These are phyloP conservation scores for Siderastrea radians DNA, from an alignment of 92 coral and sea anemone species.

Conservation along the genomic window DNA sequence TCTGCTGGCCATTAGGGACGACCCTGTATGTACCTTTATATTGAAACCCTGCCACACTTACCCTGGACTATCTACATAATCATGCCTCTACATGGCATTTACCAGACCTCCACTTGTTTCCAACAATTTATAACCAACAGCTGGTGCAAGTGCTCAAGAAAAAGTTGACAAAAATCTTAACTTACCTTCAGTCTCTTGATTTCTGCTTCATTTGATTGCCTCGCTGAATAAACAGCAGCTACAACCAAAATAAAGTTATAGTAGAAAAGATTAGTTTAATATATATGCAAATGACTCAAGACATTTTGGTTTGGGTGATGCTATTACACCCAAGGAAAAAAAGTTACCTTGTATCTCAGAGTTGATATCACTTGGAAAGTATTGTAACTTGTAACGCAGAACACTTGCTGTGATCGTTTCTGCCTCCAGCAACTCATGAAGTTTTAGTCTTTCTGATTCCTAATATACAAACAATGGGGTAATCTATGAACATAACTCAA, in stretches of 20 bases:
- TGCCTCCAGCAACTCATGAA: slow-evolving; percentile 91
- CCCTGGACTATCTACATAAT: no score
- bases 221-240: slow-evolving; percentile 96
- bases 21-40: no score
- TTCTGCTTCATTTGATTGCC: slow-evolving; percentile 97
- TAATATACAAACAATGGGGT: neutral
- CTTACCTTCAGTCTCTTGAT: slow-evolving; percentile 88
- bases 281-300: no score
- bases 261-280: neutral
- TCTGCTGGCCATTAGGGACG: no score
- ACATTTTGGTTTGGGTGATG: neutral
- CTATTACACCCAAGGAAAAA: neutral
- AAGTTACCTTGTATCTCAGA: slow-evolving; percentile 86
- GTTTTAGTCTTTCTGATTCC: slow-evolving; percentile 88
- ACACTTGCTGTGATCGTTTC: slow-evolving; percentile 99
- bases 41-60: no score
- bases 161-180: neutral
- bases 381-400: slow-evolving; percentile 91
- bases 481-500: neutral
- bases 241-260: neutral
- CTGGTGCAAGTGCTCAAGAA: neutral
- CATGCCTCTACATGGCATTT: no score
- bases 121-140: no score
- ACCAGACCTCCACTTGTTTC: no score
- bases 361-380: slow-evolving; percentile 85